Evolutionary conservation across 2,113 vertebrate genomes (phyloP).

Genomic region (Larimichthys polyactis): DNA sequence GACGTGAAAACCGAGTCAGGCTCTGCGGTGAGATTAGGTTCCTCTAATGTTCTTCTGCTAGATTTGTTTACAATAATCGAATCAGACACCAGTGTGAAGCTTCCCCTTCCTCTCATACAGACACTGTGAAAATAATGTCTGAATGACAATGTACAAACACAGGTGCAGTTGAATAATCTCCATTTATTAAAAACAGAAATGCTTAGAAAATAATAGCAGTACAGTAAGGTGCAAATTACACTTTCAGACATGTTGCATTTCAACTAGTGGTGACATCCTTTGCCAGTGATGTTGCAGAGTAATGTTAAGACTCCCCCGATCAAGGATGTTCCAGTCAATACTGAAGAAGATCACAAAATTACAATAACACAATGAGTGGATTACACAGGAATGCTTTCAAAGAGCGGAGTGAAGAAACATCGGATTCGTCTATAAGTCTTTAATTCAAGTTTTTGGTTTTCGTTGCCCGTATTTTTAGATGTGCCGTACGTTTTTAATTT

Average conservation of each 20-base stretch:
- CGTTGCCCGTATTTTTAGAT: constrained; percentile 26
- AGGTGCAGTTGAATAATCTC: constrained; percentile 67
- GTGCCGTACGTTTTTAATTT: constrained; percentile 23
- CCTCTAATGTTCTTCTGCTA: neutral
- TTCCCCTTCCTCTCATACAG: neutral
- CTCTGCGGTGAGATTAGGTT: too few relatives aligned
- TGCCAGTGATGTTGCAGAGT: constrained; percentile 38
- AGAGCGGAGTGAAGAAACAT: constrained; percentile 33
- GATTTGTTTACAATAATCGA: neutral
- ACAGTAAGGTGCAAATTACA: constrained; percentile 81
- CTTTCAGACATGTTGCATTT: constrained; percentile 65
- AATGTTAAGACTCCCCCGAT: constrained; percentile 38
- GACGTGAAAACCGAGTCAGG: too few relatives aligned
- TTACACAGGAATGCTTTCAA: constrained; percentile 60
- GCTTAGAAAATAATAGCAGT: constrained; percentile 78
- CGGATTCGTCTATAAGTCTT: constrained; percentile 11
- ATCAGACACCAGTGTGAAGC: neutral
- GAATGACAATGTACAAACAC: neutral
- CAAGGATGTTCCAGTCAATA: constrained; percentile 50
- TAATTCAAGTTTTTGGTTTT: constrained; percentile 57
- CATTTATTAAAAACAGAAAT: constrained; percentile 83
- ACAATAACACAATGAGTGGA: constrained; percentile 52
- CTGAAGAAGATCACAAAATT: constrained; percentile 54
- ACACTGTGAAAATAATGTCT: neutral
- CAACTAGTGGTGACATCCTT: constrained; percentile 58